Evolutionary conservation across 2,113 vertebrate genomes (phyloP).

Genomic region (Aepyceros melampus): DNA sequence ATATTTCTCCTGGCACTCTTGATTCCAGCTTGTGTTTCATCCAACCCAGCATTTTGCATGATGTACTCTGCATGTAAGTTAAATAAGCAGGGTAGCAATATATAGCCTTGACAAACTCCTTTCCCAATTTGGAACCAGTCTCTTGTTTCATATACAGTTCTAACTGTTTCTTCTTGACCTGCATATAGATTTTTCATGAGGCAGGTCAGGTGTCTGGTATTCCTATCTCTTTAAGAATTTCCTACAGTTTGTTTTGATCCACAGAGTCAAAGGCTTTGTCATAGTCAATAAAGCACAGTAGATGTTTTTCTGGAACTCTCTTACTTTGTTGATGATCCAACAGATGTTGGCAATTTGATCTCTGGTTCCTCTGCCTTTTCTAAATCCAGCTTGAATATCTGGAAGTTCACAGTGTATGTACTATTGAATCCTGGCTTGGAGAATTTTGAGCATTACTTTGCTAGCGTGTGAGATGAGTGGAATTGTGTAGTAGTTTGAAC

Average conservation of each 20-base stretch:
- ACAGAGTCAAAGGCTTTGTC: not conserved
- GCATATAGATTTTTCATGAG: not conserved
- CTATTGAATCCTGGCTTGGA: not conserved
- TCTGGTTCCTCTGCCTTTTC: not conserved
- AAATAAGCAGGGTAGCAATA: not conserved
- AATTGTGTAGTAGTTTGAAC: not conserved
- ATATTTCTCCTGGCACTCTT: not conserved
- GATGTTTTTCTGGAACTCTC: not conserved
- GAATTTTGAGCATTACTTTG: not conserved
- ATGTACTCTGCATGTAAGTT: not conserved
- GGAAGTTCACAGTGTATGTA: not conserved
- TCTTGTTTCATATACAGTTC: not conserved
- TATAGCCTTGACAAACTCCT: not conserved
- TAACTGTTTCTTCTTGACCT: not conserved
- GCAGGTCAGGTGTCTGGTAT: not conserved
- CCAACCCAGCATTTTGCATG: not conserved
- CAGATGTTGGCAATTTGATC: not conserved
- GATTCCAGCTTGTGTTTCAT: not conserved
- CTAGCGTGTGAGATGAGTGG: fast-evolving
- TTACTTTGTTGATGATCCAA: not conserved
- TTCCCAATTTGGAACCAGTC: not conserved
- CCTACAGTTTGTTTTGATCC: not conserved
- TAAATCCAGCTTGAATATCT: not conserved
- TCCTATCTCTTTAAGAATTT: not conserved
- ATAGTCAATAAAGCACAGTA: not conserved